Evolutionary conservation across 2,113 vertebrate genomes (phyloP).

Genomic region (Trachemys scripta): DNA sequence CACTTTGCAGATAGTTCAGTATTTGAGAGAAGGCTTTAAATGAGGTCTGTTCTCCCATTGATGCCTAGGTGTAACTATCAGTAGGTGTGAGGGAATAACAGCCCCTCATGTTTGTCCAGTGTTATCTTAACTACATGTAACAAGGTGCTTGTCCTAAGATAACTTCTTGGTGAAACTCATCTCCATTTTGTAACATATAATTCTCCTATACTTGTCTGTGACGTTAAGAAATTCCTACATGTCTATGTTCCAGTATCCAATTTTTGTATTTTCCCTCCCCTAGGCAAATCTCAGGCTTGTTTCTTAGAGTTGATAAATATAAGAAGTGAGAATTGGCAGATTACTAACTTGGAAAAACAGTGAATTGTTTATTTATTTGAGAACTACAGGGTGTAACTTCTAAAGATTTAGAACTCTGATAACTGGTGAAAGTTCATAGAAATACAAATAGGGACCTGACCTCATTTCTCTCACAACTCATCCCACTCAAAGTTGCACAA

Average conservation of each 20-base stretch:
- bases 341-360: neutral
- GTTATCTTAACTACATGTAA: conserved; percentile 2
- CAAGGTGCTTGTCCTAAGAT: neutral
- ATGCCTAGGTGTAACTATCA: neutral
- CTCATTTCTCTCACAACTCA: neutral
- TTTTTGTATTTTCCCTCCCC: conserved; percentile 19
- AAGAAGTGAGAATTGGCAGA: neutral
- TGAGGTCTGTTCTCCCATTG: neutral
- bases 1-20: neutral
- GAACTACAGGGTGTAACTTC: neutral
- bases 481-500: neutral
- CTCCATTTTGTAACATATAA: neutral
- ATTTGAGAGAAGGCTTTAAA: neutral
- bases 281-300: neutral
- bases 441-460: neutral
- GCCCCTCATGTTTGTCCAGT: neutral
- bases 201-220: conserved; percentile 21
- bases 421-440: neutral
- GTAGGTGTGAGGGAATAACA: neutral
- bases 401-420: neutral
- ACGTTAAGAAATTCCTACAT: conserved; percentile 19
- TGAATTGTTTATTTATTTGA: neutral
- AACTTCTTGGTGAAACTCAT: conserved; percentile 14
- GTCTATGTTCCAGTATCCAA: neutral
- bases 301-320: neutral